Base-by-base conservation (phyloP, 2,113 vertebrate species). In the Solea senegalensis region DNA sequence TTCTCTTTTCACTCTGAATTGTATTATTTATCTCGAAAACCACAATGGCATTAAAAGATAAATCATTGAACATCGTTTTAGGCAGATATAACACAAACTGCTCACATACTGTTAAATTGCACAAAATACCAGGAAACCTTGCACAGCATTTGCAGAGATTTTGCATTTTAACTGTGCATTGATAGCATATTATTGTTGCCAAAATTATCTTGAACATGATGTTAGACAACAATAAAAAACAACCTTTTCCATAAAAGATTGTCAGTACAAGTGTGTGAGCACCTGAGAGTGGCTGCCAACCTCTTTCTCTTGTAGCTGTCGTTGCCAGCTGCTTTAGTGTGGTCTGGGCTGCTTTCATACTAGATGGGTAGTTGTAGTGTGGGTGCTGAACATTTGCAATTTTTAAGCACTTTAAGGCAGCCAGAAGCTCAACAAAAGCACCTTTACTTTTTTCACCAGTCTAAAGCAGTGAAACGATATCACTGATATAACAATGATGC, bases 271-370 rank as follows among this genome's bases (percentile, higher is more conserved):
- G 41, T 57, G 12, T 50, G 71, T 9, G 26, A 49, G 55, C 65
- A 64, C 58, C 64, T 69, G 61, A 85, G 64, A 61, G 67, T 65
- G 69, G 55, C 68, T 28, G 61, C 14, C 21, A 34, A 34, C 34
- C 41, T 48, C 48, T 59, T 53, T 57, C 51, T 69, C 45, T 50
- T 45, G 9, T 65, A 67, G 65, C 63, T 70, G 61, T 64, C 11
- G 28, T 75, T 76, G 54, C 56, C 74, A 76, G 65, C 79, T 74
- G 54, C 54, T 58, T 76, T 69, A 74, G 53, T 39, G 8, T 34
- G 45, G 70, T 56, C 58, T 48, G 41, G 16, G 53, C 1, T 52
- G 53, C 44, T n/a, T 71, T 74, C 13, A 11, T 70, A 57, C 64
- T 74, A 65, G 45, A 58, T 41, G 13, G n/a, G 53, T 46, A 46